phyloP scores from a whole-genome alignment of 2,797 vertebrate genomes.

The Sorex maritimensis region DNA sequence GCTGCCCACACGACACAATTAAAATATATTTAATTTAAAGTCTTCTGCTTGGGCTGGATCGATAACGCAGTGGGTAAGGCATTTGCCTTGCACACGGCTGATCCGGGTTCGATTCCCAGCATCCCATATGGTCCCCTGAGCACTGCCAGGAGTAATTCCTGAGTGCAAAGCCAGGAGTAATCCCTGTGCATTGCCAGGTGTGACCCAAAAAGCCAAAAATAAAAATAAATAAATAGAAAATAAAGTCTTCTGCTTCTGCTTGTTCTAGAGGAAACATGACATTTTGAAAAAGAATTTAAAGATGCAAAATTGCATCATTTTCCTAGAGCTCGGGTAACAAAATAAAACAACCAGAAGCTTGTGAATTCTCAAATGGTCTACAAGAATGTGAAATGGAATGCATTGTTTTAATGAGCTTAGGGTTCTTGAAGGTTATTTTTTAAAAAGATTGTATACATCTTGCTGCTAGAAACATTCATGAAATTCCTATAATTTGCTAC shows the following conservation, averaged over 20 bases:
- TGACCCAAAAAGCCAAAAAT: no score
- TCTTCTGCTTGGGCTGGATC: neutral
- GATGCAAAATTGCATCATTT: constrained; percentile 16
- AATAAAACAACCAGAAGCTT: neutral
- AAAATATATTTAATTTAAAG: constrained; percentile 48
- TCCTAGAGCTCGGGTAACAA: constrained; percentile 36
- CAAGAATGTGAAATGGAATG: neutral
- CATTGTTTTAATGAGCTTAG: neutral
- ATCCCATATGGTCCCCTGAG: no score
- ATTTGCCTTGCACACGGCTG: no score
- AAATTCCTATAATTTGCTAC: constrained; percentile 21
- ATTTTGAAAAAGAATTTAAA: constrained; percentile 39
- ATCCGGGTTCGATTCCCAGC: no score
- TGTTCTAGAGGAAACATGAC: constrained; percentile 42
- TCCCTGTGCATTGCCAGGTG: no score
- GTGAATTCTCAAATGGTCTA: neutral
- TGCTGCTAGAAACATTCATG: constrained; percentile 50
- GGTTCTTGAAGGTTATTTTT: neutral
- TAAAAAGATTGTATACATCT: constrained; percentile 49
- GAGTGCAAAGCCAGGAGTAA: no score
- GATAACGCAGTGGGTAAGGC: no score
- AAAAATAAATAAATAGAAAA: no score
- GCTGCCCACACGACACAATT: constrained; percentile 41
- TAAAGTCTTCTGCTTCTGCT: neutral
- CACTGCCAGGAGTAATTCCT: no score